A percentile compares a stretch with the other conserved stretches of the same genome.
Evolutionary conservation across 64 coral and sea anemone genomes (phyloP).

Genomic region (Catalaphyllia jardinei): DNA sequence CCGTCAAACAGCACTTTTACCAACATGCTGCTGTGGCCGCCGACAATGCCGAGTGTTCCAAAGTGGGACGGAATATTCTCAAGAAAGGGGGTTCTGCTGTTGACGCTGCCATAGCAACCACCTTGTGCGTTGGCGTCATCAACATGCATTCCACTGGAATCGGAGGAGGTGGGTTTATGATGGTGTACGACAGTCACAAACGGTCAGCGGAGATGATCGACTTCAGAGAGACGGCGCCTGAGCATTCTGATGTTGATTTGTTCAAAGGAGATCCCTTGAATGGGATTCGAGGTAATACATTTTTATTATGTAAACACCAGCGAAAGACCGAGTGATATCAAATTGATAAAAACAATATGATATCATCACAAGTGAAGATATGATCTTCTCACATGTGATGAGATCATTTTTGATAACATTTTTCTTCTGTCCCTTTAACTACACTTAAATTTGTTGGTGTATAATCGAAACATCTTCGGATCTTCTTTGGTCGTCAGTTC

Average conservation of each 20-base stretch:
- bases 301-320: no score
- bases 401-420: no score
- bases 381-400: no score
- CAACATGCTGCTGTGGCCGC: slow-evolving; percentile 86
- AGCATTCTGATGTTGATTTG: slow-evolving; percentile 62
- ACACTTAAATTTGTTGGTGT: no score
- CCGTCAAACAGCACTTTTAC: slow-evolving; percentile 72
- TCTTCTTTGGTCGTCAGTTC: no score
- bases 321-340: no score
- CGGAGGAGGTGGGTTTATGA: slow-evolving; percentile 96
- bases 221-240: slow-evolving; percentile 93
- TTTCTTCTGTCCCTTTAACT: no score
- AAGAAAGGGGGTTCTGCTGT: slow-evolving; percentile 85
- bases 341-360: no score
- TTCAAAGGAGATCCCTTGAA: slow-evolving; percentile 92
- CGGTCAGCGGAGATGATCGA: slow-evolving; percentile 92
- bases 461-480: no score
- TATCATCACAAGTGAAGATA: no score
- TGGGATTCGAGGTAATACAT: slow-evolving; percentile 78
- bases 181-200: slow-evolving; percentile 75
- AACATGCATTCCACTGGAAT: slow-evolving; percentile 93
- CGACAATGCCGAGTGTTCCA: slow-evolving; percentile 85
- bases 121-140: slow-evolving; percentile 91
- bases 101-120: slow-evolving; percentile 83
- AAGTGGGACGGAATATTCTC: slow-evolving; percentile 73